Evolutionary conservation across 2,888 invertebrate species (phyloP), one percentile per base, ranked within the genome.

Genomic region (Luffia ferchaultella): DNA sequence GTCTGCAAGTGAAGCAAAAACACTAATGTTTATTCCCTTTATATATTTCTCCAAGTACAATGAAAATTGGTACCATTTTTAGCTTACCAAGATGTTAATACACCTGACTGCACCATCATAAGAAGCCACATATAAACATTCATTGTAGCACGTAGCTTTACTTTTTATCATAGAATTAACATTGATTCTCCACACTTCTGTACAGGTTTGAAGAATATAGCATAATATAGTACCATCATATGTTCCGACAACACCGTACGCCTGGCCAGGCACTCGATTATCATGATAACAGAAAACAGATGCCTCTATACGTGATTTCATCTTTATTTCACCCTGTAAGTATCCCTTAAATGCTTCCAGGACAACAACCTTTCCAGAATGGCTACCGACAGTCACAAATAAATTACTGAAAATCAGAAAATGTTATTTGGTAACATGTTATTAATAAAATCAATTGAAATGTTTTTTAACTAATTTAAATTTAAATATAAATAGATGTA

Each of bases 271-370:
- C 20, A 0, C 56, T 50, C 1, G 15, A 49, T 58, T 63, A 18
- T 70, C 59, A 20, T 67, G 57, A 5, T 74, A 64, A 58, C 87
- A 84, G 15, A 83, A 65, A 1, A 87, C 76, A 1, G 87, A 85
- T 0, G 93, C 90, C 72, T 95, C 94, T 20, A 96, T 87, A 48
- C 94, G 85, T 58, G 92, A 88, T 7, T 88, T 87, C 2, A 93
- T 65, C 51, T 65, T 62, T 16, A 88, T 53, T 44, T 69, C 60
- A 15, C 87, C 87, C 48, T 83, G 63, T 46, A 85, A 61, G 2
- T 62, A 45, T 0, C 91, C 91, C 40, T 77, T 84, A 16, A 68
- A 58, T 0, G 85, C 74, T 57, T 88, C 76, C 40, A 92, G 62
- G 18, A 91, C 87, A 18, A 84, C 74, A 52, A 95, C 80, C 55